Evolutionary conservation across 2,797 vertebrate genomes (phyloP).

Genomic region (Alfaro cultratus): DNA sequence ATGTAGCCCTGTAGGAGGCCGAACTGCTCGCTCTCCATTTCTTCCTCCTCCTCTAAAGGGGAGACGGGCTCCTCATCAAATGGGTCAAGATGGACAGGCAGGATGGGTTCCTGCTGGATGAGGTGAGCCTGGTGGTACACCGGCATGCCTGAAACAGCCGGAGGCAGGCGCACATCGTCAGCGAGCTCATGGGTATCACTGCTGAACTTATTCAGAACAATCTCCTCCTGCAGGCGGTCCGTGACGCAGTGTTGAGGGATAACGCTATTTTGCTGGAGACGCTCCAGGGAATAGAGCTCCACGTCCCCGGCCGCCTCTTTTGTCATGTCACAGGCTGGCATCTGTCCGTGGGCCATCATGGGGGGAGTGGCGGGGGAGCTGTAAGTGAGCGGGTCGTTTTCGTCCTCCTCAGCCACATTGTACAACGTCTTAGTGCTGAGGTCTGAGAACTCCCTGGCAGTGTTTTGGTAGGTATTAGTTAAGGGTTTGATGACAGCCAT

Average conservation of each 20-base stretch:
- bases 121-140: slow-evolving; percentile 80
- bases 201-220: slow-evolving; percentile 74
- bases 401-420: slow-evolving; percentile 92
- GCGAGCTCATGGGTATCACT: slow-evolving; percentile 78
- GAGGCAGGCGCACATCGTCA: slow-evolving; percentile 71
- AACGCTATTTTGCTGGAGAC: slow-evolving; percentile 73
- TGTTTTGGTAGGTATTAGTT: slow-evolving; percentile 92
- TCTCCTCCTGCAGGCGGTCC: slow-evolving; percentile 82
- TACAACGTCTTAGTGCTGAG: slow-evolving; percentile 95
- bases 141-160: slow-evolving; percentile 72
- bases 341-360: slow-evolving; percentile 82
- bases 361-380: slow-evolving; percentile 85
- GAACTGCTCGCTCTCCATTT: slow-evolving; percentile 85
- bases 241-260: slow-evolving; percentile 74
- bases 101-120: slow-evolving; percentile 76
- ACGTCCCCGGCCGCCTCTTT: slow-evolving; percentile 68
- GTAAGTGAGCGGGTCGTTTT: slow-evolving; percentile 80
- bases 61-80: slow-evolving; percentile 82
- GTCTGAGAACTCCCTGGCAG: slow-evolving; percentile 89
- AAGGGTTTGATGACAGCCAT: slow-evolving; percentile 99
- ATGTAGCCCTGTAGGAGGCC: slow-evolving; percentile 91
- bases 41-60: slow-evolving; percentile 54
- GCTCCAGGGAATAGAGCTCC: slow-evolving; percentile 82
- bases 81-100: slow-evolving; percentile 80
- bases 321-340: slow-evolving; percentile 61